Evolutionary conservation across 2,797 vertebrate species (phyloP).

Genomic region (Sebastes itinus): DNA sequence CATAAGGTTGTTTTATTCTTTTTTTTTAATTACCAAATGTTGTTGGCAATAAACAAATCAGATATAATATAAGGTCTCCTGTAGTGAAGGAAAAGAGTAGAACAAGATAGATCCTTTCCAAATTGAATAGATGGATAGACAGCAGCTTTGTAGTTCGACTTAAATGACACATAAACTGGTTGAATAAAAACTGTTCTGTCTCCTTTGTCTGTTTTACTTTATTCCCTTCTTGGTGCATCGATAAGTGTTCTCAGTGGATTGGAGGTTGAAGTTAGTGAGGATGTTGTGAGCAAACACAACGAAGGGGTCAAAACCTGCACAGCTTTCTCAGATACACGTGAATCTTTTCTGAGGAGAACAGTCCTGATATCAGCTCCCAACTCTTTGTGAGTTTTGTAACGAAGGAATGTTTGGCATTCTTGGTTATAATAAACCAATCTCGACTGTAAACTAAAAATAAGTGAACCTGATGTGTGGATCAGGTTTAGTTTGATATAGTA

Average conservation of each 20-base stretch:
- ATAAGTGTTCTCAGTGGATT: background rate
- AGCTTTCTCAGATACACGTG: background rate
- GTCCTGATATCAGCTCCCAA: background rate
- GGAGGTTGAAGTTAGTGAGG: background rate
- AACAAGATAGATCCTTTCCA: background rate
- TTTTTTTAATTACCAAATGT: background rate
- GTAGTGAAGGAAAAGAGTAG: background rate
- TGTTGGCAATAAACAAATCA: background rate
- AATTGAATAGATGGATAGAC: background rate
- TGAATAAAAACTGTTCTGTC: constrained; percentile 18
- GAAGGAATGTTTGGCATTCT: constrained; percentile 3
- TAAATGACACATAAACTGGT: background rate
- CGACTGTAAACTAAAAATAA: background rate
- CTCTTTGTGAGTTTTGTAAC: background rate
- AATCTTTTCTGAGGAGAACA: background rate
- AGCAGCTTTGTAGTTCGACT: background rate
- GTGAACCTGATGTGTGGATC: background rate
- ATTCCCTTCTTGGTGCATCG: background rate
- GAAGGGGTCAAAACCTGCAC: background rate
- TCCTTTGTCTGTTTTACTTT: background rate
- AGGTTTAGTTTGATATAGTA: background rate
- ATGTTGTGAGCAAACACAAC: background rate
- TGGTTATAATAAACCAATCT: background rate
- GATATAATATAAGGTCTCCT: background rate
- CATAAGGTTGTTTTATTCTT: background rate